Evolutionary conservation across 2,113 vertebrate species (phyloP).

Genomic region (Eira barbara): DNA sequence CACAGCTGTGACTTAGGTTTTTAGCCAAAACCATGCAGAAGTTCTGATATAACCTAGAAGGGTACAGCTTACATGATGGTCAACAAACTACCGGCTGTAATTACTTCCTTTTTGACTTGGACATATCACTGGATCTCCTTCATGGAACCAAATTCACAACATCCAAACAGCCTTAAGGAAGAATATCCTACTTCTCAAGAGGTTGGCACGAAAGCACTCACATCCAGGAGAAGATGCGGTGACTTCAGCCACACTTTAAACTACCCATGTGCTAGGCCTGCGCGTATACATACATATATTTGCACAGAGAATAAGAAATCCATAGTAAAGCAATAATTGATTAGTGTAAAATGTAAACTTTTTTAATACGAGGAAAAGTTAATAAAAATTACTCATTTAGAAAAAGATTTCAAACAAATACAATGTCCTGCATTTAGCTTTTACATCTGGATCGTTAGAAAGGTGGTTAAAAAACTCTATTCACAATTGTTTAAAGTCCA

Average conservation of each 20-base stretch:
- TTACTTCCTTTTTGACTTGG: background rate
- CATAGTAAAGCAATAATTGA: background rate
- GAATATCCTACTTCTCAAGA: slow-evolving; percentile 5
- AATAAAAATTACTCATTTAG: slow-evolving; percentile 20
- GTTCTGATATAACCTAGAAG: slow-evolving; percentile 25
- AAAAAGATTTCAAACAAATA: background rate
- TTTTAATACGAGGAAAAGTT: background rate
- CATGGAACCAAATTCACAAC: background rate
- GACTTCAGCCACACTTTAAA: background rate
- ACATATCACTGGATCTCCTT: slow-evolving; percentile 6
- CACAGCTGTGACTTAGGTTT: background rate
- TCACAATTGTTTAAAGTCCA: slow-evolving; percentile 55
- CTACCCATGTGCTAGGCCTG: background rate
- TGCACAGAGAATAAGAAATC: background rate
- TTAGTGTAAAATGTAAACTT: slow-evolving; percentile 13
- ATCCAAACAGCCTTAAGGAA: slow-evolving; percentile 19
- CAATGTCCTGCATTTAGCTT: background rate
- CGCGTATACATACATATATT: background rate
- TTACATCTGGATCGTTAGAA: background rate
- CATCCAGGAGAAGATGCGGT: background rate
- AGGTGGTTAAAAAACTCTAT: slow-evolving; percentile 13
- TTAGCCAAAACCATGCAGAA: background rate
- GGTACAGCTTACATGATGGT: background rate
- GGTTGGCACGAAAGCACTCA: background rate
- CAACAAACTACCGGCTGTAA: background rate